These are phyloP conservation scores for Dryoscopus gambensis DNA, from an alignment of 2,113 vertebrate genomes.

Conservation along the genomic window DNA sequence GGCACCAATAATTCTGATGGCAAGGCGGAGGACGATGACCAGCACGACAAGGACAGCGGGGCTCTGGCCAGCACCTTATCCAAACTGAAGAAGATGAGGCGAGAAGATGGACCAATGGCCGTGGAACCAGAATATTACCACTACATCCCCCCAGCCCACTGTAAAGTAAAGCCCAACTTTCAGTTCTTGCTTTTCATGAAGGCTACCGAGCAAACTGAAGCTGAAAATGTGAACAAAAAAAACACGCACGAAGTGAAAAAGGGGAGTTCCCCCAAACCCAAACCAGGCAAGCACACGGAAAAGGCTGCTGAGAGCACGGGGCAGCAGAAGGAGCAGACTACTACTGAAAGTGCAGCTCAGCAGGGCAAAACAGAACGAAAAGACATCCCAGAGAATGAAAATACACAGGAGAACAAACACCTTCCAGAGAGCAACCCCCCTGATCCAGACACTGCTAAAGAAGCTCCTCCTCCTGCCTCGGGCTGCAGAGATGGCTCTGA, in stretches of 20 bases:
- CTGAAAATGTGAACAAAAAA: constrained; percentile 67
- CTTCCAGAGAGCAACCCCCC: background rate
- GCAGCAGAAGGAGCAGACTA: constrained; percentile 64
- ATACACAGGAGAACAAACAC: constrained; percentile 49
- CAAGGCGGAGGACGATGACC: constrained; percentile 70
- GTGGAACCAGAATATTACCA: constrained; percentile 96
- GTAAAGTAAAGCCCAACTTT: constrained; percentile 95
- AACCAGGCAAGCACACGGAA: constrained; percentile 67
- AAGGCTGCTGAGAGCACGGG: constrained; percentile 11
- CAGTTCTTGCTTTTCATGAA: constrained; percentile 98
- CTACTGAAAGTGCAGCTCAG: constrained; percentile 7
- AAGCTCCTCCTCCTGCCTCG: constrained; percentile 17
- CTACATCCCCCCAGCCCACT: constrained; percentile 94
- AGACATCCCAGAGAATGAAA: background rate
- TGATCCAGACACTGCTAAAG: constrained; percentile 37
- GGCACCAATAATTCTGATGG: constrained; percentile 64
- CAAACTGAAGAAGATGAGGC: constrained; percentile 94
- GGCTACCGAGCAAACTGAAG: constrained; percentile 86
- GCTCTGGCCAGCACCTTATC: constrained; percentile 88
- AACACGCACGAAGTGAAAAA: constrained; percentile 42
- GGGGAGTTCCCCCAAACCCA: constrained; percentile 67
- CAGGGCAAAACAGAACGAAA: constrained; percentile 57
- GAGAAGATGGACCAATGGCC: constrained; percentile 84
- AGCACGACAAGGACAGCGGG: constrained; percentile 78
- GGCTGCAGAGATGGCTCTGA: constrained; percentile 62